Evolutionary conservation across 2,797 vertebrate species (phyloP).

Genomic region (Semotilus atromaculatus): DNA sequence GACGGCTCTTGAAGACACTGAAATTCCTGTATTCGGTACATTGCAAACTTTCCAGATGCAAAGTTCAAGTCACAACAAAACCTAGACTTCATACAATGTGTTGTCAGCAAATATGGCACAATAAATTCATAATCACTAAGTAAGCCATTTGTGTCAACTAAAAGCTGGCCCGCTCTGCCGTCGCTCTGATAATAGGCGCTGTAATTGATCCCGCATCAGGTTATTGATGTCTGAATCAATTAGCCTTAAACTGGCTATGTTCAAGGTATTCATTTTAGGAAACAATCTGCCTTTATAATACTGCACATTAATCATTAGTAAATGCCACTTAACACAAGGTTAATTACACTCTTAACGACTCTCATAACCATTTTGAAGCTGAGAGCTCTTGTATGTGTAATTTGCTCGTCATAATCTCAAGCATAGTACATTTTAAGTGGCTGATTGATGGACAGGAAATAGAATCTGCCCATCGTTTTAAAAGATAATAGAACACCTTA

Average conservation of each 20-base stretch:
- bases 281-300: conserved; percentile 67
- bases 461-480: conserved; percentile 67
- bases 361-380: conserved; percentile 64
- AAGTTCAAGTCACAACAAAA: not conserved
- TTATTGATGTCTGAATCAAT: conserved; percentile 56
- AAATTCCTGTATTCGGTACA: not conserved
- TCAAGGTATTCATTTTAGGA: conserved; percentile 62
- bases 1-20: conserved; percentile 23
- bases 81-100: not conserved
- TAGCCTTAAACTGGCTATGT: conserved; percentile 56
- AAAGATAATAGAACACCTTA: conserved; percentile 62
- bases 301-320: conserved; percentile 65
- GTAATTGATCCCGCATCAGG: conserved; percentile 42
- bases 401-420: conserved; percentile 66
- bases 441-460: conserved; percentile 68
- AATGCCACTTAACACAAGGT: conserved; percentile 68
- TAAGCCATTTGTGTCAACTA: conserved; percentile 38
- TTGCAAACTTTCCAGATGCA: not conserved
- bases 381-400: conserved; percentile 65
- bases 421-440: conserved; percentile 66
- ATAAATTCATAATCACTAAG: conserved; percentile 11
- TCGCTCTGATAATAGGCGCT: conserved; percentile 22
- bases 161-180: conserved; percentile 20
- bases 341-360: conserved; percentile 67
- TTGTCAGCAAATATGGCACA: conserved; percentile 24